These are phyloP conservation scores for Dynastes grantii DNA, from an alignment of 2,888 invertebrate species.

Conservation along the genomic window DNA sequence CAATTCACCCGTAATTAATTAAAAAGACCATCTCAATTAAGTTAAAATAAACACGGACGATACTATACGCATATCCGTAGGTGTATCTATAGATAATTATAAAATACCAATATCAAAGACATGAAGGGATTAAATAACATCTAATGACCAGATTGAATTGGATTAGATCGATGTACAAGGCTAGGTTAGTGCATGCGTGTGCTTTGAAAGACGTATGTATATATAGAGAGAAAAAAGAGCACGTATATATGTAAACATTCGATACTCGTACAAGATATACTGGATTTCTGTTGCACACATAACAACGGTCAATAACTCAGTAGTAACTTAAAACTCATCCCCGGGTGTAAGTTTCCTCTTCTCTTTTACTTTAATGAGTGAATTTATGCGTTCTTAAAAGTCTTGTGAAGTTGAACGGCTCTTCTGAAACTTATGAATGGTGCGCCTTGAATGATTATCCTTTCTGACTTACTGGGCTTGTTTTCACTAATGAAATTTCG, in stretches of 20 bases:
- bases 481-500: constrained; percentile 44
- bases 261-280: constrained; percentile 29
- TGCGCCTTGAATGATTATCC: constrained; percentile 42
- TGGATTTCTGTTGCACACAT: constrained; percentile 25
- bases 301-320: constrained; percentile 46
- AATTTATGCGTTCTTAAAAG: constrained; percentile 46
- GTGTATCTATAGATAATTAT: constrained; percentile 29
- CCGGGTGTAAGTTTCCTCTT: constrained; percentile 36
- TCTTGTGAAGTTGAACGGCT: constrained; percentile 34
- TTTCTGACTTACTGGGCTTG: constrained; percentile 31
- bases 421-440: constrained; percentile 41
- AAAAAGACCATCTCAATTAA: constrained; percentile 37
- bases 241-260: constrained; percentile 25
- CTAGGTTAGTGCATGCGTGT: constrained; percentile 31
- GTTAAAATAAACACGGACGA: constrained; percentile 19
- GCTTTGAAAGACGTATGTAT: constrained; percentile 14
- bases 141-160: constrained; percentile 36
- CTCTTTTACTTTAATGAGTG: constrained; percentile 43
- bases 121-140: constrained; percentile 32
- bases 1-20: constrained; percentile 27
- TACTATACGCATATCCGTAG: constrained; percentile 1
- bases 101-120: constrained; percentile 36
- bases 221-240: constrained; percentile 17
- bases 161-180: constrained; percentile 36
- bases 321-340: constrained; percentile 47